Evolutionary conservation across 2,888 invertebrate species (phyloP).

Genomic region (Drosophila meridionalis): DNA sequence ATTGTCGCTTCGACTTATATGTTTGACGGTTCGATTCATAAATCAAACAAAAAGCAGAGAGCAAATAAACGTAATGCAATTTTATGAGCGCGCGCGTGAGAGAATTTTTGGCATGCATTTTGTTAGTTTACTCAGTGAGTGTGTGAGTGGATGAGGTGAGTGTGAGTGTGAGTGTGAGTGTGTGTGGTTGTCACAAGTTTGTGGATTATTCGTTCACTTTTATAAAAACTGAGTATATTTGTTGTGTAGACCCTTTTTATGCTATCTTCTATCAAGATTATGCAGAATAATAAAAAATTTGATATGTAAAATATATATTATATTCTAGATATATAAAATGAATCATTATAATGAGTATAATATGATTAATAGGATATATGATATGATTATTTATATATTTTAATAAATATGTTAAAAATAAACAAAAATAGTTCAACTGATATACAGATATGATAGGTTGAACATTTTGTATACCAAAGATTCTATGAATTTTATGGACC

Average conservation of each 20-base stretch:
- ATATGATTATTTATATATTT: background rate
- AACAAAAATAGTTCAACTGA: no score
- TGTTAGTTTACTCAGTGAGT: background rate
- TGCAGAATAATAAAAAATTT: background rate
- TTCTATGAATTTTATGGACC: no score
- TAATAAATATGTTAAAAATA: no score
- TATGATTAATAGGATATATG: background rate
- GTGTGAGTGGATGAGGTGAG: background rate
- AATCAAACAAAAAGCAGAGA: background rate
- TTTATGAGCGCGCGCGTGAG: background rate
- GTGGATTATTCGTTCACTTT: background rate
- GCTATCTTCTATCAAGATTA: no score
- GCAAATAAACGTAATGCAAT: conserved; percentile 27
- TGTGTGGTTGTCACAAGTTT: background rate
- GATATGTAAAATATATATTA: background rate
- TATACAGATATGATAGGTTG: no score
- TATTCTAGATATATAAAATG: background rate
- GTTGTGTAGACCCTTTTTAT: no score
- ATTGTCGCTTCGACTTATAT: background rate
- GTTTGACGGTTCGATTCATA: conserved; percentile 9
- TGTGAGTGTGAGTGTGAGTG: background rate
- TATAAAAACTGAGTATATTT: background rate
- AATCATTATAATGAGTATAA: background rate
- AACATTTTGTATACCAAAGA: no score
- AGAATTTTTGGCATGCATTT: conserved; percentile 1